phyloP scores from a whole-genome alignment of 1,140 invertebrate genomes.

The Schlechtendalia chinensis region DNA sequence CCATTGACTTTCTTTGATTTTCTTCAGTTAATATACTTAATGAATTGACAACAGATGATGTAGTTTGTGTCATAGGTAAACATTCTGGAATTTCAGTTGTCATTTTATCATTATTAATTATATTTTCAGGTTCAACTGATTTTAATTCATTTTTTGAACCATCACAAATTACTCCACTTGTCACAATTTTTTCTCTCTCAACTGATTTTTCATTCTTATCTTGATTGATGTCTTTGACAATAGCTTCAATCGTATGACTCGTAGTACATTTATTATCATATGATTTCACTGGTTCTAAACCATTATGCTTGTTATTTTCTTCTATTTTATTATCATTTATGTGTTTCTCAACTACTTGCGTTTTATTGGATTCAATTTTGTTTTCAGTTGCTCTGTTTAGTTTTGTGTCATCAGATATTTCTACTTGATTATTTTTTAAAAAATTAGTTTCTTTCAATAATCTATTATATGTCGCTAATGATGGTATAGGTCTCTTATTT shows the following conservation, averaged over 20 bases:
- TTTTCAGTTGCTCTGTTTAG: conserved; percentile 50
- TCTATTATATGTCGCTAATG: conserved; percentile 40
- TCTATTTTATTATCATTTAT: conserved; percentile 38
- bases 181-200: conserved; percentile 15
- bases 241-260: conserved; percentile 46
- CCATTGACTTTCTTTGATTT: conserved; percentile 52
- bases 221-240: conserved; percentile 35
- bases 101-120: conserved; percentile 50
- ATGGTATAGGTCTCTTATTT: conserved; percentile 49
- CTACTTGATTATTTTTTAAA: conserved; percentile 50
- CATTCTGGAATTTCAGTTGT: conserved; percentile 51
- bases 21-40: conserved; percentile 43
- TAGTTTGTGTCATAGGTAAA: background rate
- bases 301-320: conserved; percentile 38
- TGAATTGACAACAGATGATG: conserved; percentile 35
- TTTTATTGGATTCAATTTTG: conserved; percentile 50
- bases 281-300: conserved; percentile 12
- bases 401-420: conserved; percentile 45
- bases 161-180: background rate
- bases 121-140: conserved; percentile 1
- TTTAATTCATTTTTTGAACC: conserved; percentile 26
- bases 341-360: conserved; percentile 49
- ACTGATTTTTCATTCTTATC: conserved; percentile 38
- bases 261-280: conserved; percentile 31
- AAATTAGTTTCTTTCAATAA: conserved; percentile 52